Base-by-base conservation (phyloP, 2,888 invertebrate species). In the Watsonalla cultraria region DNA sequence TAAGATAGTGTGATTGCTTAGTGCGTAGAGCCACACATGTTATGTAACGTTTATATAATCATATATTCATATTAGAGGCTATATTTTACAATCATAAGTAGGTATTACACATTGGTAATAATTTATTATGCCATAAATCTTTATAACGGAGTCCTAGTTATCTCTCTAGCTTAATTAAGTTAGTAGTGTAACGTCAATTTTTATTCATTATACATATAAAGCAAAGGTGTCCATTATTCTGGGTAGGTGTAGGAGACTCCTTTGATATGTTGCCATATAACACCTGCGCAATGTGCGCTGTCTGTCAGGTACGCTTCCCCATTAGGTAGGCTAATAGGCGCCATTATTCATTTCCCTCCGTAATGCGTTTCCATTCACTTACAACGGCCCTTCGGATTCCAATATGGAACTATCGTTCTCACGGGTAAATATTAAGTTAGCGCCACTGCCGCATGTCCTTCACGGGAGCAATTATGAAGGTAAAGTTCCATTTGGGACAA, bases 321-420 rank as follows among this genome's bases (percentile, higher is more conserved):
- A 78, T 84, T 80, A 76, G 69, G 71, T 69, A 75, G 64, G 70
- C 66, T 80, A 82, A 82, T 80, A 77, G 80, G 72, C 55, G 42
- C 67, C 68, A 78, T 84, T 79, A 82, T 68, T 84, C 77, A 83
- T 81, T 78, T 72, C 72, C 78, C 60, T 51, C 57, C 51, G 70
- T 81, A 82, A 82, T 80, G 78, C 65, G 62, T 80, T 78, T 75
- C 80, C 74, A 78, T 83, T 82, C 76, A 73, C 65, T 64, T 63
- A 66, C 67, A 71, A 68, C 69, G 69, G 60, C 58, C 54, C 61
- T 59, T 58, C 63, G 67, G 63, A 65, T 64, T 59, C 54, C 39
- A 51, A 54, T 49, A 54, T 46, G 47, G 51, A 37, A 47, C 9
- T 8, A 52, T 24, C 53, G 55, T 54, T 55, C 47, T 56, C 59